Base-by-base conservation (phyloP, 1,140 invertebrate genomes). In the Zaprionus gabonicus region DNA sequence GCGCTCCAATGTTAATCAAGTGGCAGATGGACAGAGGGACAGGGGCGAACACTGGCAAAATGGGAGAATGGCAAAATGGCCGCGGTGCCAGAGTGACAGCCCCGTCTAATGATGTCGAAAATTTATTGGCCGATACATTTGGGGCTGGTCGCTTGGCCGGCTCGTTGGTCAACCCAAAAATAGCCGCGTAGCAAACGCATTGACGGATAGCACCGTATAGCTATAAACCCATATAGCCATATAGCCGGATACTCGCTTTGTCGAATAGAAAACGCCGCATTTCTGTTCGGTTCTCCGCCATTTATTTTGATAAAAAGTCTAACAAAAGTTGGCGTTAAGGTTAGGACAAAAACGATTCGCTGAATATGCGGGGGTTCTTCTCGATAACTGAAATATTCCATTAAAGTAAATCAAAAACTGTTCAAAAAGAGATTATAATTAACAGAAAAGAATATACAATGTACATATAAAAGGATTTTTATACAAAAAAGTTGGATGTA, bases 281-380 rank as follows among this genome's bases (percentile, higher is more conserved):
- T 73, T 59, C 70, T 60, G 7, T 70, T 71, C 72, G 81, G 85
- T 90, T 90, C 75, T 78, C 75, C 76, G 51, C 68, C 76, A 90
- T 90, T 90, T 90, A 90, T 90, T 90, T 90, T 90, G 85, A 90
- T 82, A 73, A 75, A 88, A 90, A 85, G 70, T 85, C 76, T 65
- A 82, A 90, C 85, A 90, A 85, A 90, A 85, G 81, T 90, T 90
- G 85, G 85, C 85, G 81, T 84, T 90, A 88, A 90, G 78, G 60
- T 56, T 75, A 76, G 72, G 49, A 59, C 28, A 67, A 68, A 36
- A 65, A 23, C 34, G 13, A 46, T 34, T 58, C 31, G 4, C 0
- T 10, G n/a, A n/a, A 56, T 31, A 25, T 28, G 23, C 7, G 10
- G 10, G 10, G 46, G 46, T 0, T 51, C 46, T 13, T 2, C 46